A percentile compares a stretch with the other conserved stretches of the same genome.
Conservation (phyloP, 2,888 invertebrate species). For the Frankliniella intonsa region DNA sequence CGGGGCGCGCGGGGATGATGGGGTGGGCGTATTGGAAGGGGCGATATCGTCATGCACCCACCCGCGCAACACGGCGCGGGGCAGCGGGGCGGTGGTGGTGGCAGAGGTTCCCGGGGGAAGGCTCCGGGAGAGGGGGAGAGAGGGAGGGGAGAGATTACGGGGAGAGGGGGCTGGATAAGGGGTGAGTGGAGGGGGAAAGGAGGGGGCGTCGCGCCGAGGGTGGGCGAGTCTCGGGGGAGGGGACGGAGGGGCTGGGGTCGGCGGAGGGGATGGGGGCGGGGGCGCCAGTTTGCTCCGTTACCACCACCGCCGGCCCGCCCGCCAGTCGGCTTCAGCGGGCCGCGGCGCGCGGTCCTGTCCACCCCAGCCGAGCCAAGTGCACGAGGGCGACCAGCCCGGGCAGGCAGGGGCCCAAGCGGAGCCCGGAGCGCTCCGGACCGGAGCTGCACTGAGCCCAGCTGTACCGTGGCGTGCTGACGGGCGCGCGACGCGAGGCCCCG, state of each 20-base stretch:
- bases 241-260: not conserved
- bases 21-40: not conserved
- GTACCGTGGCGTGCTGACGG: not conserved
- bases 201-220: not conserved
- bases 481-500: not conserved
- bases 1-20: not conserved
- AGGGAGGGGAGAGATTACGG: too few species aligned
- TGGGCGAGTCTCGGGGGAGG: not conserved
- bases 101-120: not conserved
- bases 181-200: not conserved
- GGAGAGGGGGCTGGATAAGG: too few species aligned
- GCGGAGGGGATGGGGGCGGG: not conserved
- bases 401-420: not conserved
- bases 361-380: not conserved
- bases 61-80: not conserved
- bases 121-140: not conserved
- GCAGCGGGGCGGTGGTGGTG: not conserved
- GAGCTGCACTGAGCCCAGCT: not conserved
- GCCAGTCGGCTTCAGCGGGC: constrained; percentile 11
- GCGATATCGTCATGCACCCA: not conserved
- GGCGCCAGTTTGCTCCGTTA: constrained; percentile 3
- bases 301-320: not conserved
- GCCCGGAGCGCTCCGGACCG: not conserved
- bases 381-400: not conserved
- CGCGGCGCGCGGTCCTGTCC: not conserved